phyloP scores from a whole-genome alignment of 1,140 invertebrate genomes.

The Anadara kagoshimensis region DNA sequence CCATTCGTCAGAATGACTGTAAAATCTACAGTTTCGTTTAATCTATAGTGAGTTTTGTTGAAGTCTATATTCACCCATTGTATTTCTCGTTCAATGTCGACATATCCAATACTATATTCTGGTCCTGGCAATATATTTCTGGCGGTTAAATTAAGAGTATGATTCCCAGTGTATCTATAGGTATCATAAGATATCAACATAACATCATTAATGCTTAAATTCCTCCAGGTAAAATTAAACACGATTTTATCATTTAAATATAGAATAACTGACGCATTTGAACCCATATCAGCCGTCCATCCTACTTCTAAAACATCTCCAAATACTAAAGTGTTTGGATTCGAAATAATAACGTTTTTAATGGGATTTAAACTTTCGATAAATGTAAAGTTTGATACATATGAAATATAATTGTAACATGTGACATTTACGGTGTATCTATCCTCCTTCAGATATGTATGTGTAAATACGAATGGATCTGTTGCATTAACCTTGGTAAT shows the following conservation, averaged over 20 bases:
- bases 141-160: slow-evolving; percentile 17
- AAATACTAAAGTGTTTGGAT: slow-evolving; percentile 6
- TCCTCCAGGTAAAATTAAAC: not conserved
- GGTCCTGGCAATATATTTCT: slow-evolving; percentile 14
- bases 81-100: slow-evolving; percentile 8
- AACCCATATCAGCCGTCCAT: not conserved
- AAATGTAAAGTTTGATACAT: not conserved
- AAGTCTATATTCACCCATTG: too few species aligned
- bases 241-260: not conserved
- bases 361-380: slow-evolving; percentile 11
- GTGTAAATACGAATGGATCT: slow-evolving; percentile 9
- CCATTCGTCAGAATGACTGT: not conserved
- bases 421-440: slow-evolving; percentile 7
- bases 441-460: slow-evolving; percentile 9
- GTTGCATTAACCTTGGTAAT: slow-evolving; percentile 4
- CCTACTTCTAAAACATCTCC: slow-evolving; percentile 6
- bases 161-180: slow-evolving; percentile 9
- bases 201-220: not conserved
- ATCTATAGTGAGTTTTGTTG: not conserved
- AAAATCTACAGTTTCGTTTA: slow-evolving; percentile 1
- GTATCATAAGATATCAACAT: too few species aligned
- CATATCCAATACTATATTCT: not conserved
- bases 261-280: slow-evolving; percentile 5
- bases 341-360: slow-evolving; percentile 2
- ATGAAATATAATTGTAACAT: slow-evolving; percentile 8